A percentile compares a stretch with the other conserved stretches of the same genome.
These are phyloP conservation scores for Rhyzopertha dominica DNA, from an alignment of 1,140 invertebrate species.

Conservation along the genomic window DNA sequence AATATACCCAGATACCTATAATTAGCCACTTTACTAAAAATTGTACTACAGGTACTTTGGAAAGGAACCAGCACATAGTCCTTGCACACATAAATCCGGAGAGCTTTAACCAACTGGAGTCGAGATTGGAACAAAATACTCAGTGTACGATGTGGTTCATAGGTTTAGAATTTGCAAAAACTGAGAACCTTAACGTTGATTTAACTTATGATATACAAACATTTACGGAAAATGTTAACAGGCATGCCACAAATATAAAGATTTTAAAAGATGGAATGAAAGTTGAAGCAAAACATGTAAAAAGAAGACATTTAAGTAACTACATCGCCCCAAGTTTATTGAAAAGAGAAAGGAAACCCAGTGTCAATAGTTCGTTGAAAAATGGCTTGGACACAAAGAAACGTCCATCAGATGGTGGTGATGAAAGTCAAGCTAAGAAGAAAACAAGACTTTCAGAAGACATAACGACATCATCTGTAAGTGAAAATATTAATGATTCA, in stretches of 20 bases:
- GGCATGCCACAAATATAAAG: slow-evolving; percentile 64
- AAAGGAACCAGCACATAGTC: slow-evolving; percentile 85
- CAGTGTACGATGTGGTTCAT: slow-evolving; percentile 93
- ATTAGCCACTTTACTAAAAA: too few relatives aligned
- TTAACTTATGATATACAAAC: slow-evolving; percentile 87
- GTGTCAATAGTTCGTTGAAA: slow-evolving; percentile 28
- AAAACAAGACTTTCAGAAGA: slow-evolving; percentile 38
- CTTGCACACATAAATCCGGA: slow-evolving; percentile 95
- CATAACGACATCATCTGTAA: slow-evolving; percentile 25
- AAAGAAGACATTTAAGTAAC: slow-evolving; percentile 66
- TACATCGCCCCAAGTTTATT: slow-evolving; percentile 69
- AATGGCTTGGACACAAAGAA: slow-evolving; percentile 34
- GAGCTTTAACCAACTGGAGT: slow-evolving; percentile 58
- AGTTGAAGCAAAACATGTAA: slow-evolving; percentile 74
- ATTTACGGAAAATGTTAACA: slow-evolving; percentile 74
- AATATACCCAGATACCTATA: too few relatives aligned
- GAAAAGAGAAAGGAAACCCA: slow-evolving; percentile 61
- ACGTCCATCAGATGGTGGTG: slow-evolving; percentile 31
- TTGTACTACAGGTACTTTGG: slow-evolving; percentile 65
- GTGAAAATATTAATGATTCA: too few relatives aligned
- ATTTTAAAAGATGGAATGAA: slow-evolving; percentile 86
- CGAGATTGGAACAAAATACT: slow-evolving; percentile 36
- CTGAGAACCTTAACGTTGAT: slow-evolving; percentile 83
- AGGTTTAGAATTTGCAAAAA: slow-evolving; percentile 85
- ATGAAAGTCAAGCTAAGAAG: slow-evolving; percentile 26